Evolutionary conservation across 2,113 vertebrate genomes (phyloP).

Genomic region (Pipra filicauda): DNA sequence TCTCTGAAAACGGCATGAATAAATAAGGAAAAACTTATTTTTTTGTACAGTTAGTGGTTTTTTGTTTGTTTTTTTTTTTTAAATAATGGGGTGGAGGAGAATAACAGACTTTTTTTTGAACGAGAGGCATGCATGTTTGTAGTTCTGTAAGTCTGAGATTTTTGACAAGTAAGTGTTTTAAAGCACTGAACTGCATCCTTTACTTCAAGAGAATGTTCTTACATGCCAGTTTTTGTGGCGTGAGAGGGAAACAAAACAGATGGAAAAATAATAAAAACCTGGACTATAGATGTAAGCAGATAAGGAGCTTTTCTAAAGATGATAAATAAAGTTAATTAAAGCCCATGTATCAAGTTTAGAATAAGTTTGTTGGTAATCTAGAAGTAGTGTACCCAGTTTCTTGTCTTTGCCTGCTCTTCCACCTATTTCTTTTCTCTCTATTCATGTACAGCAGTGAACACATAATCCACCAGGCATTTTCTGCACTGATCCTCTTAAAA

Average conservation of each 20-base stretch:
- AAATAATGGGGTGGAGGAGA: background rate
- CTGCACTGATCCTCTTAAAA: slow-evolving; percentile 50
- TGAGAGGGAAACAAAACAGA: background rate
- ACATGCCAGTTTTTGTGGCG: background rate
- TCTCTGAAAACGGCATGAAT: background rate
- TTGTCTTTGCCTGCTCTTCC: background rate
- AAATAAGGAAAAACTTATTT: background rate
- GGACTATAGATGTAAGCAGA: background rate
- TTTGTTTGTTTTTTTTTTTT: background rate
- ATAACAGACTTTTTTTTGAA: background rate
- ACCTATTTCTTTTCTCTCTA: background rate
- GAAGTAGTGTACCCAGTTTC: background rate
- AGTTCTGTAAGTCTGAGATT: background rate
- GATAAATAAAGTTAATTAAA: background rate
- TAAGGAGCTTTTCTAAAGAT: background rate
- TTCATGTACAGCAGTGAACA: background rate
- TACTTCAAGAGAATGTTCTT: background rate
- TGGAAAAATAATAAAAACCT: background rate
- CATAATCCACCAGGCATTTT: slow-evolving; percentile 31
- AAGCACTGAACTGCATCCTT: background rate
- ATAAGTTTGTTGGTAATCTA: background rate
- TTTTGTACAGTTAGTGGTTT: background rate
- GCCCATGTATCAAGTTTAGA: background rate
- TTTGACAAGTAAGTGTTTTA: background rate
- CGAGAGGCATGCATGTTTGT: background rate